Conservation (phyloP, 2,113 vertebrate genomes). For the Struthio camelus region DNA sequence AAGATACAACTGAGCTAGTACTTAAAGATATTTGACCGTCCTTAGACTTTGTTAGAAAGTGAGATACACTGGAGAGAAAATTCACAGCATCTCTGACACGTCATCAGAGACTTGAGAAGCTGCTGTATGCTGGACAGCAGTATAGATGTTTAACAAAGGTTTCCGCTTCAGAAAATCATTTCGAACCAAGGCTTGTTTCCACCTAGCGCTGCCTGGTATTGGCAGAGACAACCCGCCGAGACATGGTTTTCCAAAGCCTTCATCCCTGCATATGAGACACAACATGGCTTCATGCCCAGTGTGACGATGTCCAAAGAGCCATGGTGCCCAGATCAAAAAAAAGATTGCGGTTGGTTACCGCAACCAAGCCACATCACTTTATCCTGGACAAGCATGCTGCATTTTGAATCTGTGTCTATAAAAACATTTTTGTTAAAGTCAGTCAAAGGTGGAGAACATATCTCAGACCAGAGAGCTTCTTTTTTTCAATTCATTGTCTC, state of each 20-base stretch:
- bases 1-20: not conserved
- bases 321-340: too few species aligned
- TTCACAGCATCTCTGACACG: not conserved
- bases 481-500: not conserved
- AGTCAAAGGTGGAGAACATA: not conserved
- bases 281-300: too few species aligned
- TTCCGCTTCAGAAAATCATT: not conserved
- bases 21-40: not conserved
- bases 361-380: accelerated
- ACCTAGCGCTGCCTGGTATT: accelerated
- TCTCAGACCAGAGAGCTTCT: not conserved
- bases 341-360: too few species aligned
- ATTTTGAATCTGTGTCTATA: not conserved
- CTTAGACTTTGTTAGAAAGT: not conserved
- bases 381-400: too few species aligned
- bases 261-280: not conserved
- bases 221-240: not conserved
- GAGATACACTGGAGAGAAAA: not conserved
- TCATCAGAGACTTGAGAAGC: not conserved
- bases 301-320: accelerated
- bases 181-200: not conserved
- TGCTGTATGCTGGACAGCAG: not conserved
- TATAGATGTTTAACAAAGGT: not conserved
- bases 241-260: not conserved
- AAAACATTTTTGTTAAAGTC: not conserved